Evolutionary conservation across 2,888 invertebrate species (phyloP), one percentile per base, ranked within the genome.

Genomic region (Marronus borbonicus): DNA sequence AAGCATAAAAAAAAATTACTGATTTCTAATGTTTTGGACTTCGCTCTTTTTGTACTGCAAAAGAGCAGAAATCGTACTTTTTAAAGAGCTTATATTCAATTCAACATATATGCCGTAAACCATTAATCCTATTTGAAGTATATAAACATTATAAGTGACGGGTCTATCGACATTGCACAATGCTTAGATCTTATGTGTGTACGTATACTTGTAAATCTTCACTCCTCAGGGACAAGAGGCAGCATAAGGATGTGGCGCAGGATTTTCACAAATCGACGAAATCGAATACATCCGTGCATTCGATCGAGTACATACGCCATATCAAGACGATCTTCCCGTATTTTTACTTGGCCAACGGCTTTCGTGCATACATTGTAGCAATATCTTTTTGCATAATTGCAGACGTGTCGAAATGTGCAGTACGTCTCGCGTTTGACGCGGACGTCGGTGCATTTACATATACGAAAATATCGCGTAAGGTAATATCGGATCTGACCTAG

Each of bases 401-500:
- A 31, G n/a, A 62, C 24, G 24, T 36, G 62, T 62, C 28, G 62
- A 31, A 62, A 62, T 31, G 31, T 31, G 31, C 31, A 62, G 28
- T 55, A 55, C 8, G 55, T 31, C 62, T 28, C 31, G 36, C 14
- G 31, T 12, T 31, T 14, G 28, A 31, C 12, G 62, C 14, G 14
- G 31, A n/a, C 31, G 14, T 62, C n/a, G 4, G 17, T 20, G 3
- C 7, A 55, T 55, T 44, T 44, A 12, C 44, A 12, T 44, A 44
- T 39, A 39, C 39, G 10, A 39, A 39, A 39, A 39, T 39, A 39
- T 39, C 44, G 44, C 44, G 44, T 44, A 58, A 17, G 55, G 24
- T 24, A 8, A 31, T 70, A 70, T 58, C 39, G 20, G 24, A 50
- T 39, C 24, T 74, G 72, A 74, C 72, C 72, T 36, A 60, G 24